Evolutionary conservation across 2,888 invertebrate species (phyloP), one percentile per base, ranked within the genome.

Genomic region (Erebia aethiops): DNA sequence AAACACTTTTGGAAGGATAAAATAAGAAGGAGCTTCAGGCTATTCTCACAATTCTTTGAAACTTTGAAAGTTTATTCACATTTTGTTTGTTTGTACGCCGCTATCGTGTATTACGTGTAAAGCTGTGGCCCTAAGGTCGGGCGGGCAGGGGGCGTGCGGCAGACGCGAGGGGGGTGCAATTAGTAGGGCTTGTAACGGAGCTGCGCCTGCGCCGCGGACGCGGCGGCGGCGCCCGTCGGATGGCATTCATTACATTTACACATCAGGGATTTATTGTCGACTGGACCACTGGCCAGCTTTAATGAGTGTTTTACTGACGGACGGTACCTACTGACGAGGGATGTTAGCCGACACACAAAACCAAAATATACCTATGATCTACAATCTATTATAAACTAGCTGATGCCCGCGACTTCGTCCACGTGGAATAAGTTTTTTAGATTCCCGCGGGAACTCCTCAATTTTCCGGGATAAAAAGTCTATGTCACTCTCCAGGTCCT

Each of bases 151-250:
- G 62, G 46, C 7, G 2, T 60, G 75, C 71, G 64, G 69, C 35
- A 64, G 69, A 63, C 18, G 63, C 69, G 67, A 67, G 68, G 72
- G 73, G 75, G 51, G 74, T 71, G 74, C 81, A 81, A 81, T 82
- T 81, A 81, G 80, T 78, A 78, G 77, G 72, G 63, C 77, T 70
- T 69, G 74, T 69, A 58, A 18, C 54, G 56, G 66, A 18, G 51
- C 66, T 66, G 67, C 69, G 64, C 41, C 63, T 41, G 49, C 63
- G 63, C 1, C 54, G 16, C 49, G 51, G 66, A 18, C 41, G 51
- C 71, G 54, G 11, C 52, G 9, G 21, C 26, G 56, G 21, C 56
- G 18, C 26, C 56, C 56, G 3, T 26, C 26, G 26, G 21, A n/a
- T 49, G 26, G 61, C 71, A 51, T 69, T 71, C 49, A 58, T 69